Conservation (phyloP, 1,140 invertebrate genomes). For the Ceratina australensis region DNA sequence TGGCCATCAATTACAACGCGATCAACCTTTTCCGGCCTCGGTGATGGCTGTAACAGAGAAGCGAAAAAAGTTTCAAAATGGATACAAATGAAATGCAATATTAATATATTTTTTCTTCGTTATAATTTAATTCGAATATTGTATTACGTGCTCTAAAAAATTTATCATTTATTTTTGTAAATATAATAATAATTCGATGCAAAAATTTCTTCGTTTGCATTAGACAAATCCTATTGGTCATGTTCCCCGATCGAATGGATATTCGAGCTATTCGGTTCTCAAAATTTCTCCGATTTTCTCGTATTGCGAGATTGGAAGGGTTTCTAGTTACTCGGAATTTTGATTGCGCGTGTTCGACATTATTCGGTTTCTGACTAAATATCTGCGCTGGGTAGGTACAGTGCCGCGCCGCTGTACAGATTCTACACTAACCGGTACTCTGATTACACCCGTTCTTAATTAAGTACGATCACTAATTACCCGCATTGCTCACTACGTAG, state of each 20-base stretch:
- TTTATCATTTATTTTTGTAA: too few relatives aligned
- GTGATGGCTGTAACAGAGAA: constrained; percentile 80
- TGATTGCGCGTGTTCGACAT: not conserved
- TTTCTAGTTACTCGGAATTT: constrained; percentile 4
- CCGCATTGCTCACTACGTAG: not conserved
- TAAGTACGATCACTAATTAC: constrained; percentile 8
- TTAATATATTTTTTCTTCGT: not conserved
- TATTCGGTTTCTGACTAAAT: constrained; percentile 10
- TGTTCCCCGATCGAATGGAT: not conserved
- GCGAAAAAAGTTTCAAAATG: constrained; percentile 9
- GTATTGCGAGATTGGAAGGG: not conserved
- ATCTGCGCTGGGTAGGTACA: too few relatives aligned
- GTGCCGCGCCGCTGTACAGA: not conserved
- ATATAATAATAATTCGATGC: too few relatives aligned
- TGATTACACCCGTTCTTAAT: constrained; percentile 17
- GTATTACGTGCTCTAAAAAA: too few relatives aligned
- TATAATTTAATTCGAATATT: not conserved
- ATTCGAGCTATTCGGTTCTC: not conserved
- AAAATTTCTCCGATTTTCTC: not conserved
- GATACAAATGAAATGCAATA: not conserved
- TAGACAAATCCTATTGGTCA: not conserved
- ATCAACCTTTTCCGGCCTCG: constrained; percentile 86
- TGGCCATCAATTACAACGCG: constrained; percentile 93
- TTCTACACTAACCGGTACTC: not conserved
- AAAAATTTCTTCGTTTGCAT: too few relatives aligned